Evolutionary conservation across 2,888 invertebrate species (phyloP).

Genomic region (Cheilosia grossa): DNA sequence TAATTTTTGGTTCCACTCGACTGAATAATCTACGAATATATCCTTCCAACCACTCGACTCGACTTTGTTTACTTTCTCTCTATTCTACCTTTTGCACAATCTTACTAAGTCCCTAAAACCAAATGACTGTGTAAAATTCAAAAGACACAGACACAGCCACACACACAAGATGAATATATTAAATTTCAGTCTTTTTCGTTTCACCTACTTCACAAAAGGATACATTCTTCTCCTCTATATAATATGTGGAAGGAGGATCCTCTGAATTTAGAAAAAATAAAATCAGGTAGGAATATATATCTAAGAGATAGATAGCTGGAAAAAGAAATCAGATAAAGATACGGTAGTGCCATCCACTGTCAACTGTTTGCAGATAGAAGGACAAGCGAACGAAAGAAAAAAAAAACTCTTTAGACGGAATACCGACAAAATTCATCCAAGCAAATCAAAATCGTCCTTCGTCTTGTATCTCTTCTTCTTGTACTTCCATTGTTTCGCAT

Average conservation of each 20-base stretch:
- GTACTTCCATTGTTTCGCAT: conserved; percentile 2
- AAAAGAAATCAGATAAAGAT: conserved; percentile 69
- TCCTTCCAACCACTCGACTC: conserved; percentile 67
- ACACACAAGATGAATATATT: conserved; percentile 72
- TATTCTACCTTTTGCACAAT: conserved; percentile 23
- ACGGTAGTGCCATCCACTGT: conserved; percentile 73
- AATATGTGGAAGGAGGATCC: conserved; percentile 45
- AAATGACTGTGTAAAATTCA: conserved; percentile 72
- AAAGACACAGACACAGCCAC: conserved; percentile 42
- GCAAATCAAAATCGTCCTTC: conserved; percentile 71
- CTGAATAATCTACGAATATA: conserved; percentile 50
- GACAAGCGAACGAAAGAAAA: conserved; percentile 3
- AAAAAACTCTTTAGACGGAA: conserved; percentile 25
- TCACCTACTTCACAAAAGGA: conserved; percentile 70
- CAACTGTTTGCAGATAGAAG: conserved; percentile 60
- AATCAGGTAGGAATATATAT: neutral
- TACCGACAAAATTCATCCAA: conserved; percentile 62
- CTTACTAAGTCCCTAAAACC: conserved; percentile 57
- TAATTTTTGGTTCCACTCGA: conserved; percentile 68
- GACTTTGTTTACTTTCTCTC: conserved; percentile 68
- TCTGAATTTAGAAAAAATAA: conserved; percentile 27
- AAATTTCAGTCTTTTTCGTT: conserved; percentile 64
- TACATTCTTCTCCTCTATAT: conserved; percentile 46
- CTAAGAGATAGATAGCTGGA: conserved; percentile 43
- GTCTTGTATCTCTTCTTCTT: neutral